Percentiles rank a stretch among this genome's conserved stretches.
phyloP scores from a whole-genome alignment of 64 coral and sea anemone genomes.

The Pocillopora verrucosa region DNA sequence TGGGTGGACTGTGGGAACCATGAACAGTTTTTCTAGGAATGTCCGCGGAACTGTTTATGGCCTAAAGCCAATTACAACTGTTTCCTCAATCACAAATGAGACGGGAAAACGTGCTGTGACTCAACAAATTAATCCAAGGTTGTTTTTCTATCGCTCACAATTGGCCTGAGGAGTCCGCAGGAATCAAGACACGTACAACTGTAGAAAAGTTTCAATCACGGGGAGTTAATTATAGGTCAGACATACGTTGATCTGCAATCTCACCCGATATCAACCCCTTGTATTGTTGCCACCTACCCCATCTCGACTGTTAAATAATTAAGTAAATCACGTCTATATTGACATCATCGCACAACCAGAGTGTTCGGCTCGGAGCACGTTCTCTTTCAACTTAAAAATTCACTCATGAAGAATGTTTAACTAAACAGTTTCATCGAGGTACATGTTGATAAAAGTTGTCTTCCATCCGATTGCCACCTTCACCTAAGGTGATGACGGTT shows the following conservation, averaged over 20 bases:
- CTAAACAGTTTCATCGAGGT: no score
- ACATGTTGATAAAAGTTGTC: no score
- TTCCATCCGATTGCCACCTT: no score
- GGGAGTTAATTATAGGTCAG: not conserved
- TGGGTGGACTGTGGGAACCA: no score
- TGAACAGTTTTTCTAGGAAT: not conserved
- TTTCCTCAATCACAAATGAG: not conserved
- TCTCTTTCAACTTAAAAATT: not conserved
- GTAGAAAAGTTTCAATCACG: not conserved
- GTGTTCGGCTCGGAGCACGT: not conserved
- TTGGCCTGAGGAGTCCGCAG: not conserved
- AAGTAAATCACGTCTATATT: not conserved
- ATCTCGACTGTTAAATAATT: not conserved
- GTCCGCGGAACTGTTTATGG: not conserved
- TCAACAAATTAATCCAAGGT: not conserved
- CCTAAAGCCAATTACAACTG: not conserved
- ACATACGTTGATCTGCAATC: not conserved
- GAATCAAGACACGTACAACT: not conserved
- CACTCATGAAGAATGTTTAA: not conserved
- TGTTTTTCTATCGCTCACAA: not conserved
- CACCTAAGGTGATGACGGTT: no score
- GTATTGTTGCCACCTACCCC: not conserved
- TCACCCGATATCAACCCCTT: not conserved
- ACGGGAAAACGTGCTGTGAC: conserved; percentile 20
- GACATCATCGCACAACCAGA: not conserved